Conservation (phyloP, 2,113 vertebrate genomes). For the Perca flavescens region DNA sequence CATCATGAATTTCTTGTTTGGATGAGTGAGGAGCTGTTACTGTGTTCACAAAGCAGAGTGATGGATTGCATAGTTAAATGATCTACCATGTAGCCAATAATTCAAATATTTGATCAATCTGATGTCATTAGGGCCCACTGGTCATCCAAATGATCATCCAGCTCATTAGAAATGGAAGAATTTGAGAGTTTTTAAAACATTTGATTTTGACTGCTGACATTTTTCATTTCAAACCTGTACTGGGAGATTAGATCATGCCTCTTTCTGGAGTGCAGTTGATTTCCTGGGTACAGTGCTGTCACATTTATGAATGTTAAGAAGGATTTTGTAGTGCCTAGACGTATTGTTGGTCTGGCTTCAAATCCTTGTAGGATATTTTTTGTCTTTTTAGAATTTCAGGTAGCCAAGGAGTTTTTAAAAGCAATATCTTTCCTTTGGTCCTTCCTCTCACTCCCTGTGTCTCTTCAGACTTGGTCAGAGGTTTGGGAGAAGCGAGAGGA, state of each 20-base stretch:
- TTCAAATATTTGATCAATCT: not conserved
- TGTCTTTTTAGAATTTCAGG: not conserved
- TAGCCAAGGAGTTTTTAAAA: not conserved
- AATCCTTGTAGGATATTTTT: not conserved
- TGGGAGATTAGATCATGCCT: not conserved
- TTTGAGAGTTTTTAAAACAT: not conserved
- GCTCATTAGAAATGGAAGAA: not conserved
- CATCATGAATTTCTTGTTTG: not conserved
- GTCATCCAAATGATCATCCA: not conserved
- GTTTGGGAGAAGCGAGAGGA: not conserved
- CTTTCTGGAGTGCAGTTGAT: not conserved
- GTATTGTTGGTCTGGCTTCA: not conserved
- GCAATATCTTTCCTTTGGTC: not conserved
- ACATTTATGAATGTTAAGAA: not conserved
- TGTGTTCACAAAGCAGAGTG: not conserved
- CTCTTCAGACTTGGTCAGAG: not conserved
- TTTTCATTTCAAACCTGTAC: not conserved
- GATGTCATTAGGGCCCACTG: not conserved
- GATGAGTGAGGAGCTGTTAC: not conserved
- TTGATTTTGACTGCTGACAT: not conserved
- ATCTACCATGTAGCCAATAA: not conserved
- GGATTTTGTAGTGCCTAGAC: not conserved
- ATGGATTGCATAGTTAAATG: not conserved
- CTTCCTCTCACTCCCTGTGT: not conserved
- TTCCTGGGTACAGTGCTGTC: not conserved